Percentiles rank a stretch among this genome's conserved stretches.
phyloP scores from a whole-genome alignment of 2,888 invertebrate species.

The Rhagium mordax region DNA sequence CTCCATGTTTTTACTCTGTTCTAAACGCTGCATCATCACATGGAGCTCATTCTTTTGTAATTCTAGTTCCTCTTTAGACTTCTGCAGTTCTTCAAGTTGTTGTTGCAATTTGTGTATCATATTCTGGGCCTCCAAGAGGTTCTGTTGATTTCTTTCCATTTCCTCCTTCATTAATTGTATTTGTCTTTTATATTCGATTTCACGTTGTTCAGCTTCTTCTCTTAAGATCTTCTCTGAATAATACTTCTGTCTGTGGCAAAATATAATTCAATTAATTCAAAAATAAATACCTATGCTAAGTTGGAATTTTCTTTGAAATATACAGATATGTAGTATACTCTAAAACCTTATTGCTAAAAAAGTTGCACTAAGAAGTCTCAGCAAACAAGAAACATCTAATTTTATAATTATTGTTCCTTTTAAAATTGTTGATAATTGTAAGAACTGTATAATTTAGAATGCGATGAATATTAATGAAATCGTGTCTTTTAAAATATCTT shows the following conservation, averaged over 20 bases:
- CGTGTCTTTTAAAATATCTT: too few relatives aligned
- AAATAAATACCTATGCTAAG: background rate
- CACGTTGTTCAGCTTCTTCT: conserved; percentile 95
- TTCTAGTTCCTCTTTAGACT: conserved; percentile 91
- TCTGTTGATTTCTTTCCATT: conserved; percentile 86
- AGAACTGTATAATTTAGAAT: too few relatives aligned
- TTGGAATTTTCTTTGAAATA: background rate
- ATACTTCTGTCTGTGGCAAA: conserved; percentile 82
- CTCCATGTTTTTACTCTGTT: conserved; percentile 93
- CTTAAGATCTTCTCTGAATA: conserved; percentile 92
- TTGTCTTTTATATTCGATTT: conserved; percentile 94
- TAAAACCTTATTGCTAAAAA: too few relatives aligned
- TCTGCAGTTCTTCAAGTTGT: conserved; percentile 89
- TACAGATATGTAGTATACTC: background rate
- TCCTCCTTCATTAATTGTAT: conserved; percentile 92
- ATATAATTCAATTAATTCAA: conserved; percentile 9
- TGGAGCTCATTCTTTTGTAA: conserved; percentile 87
- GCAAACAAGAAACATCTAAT: too few relatives aligned
- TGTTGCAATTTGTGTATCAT: conserved; percentile 88
- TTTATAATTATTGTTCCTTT: too few relatives aligned
- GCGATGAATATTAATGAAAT: too few relatives aligned
- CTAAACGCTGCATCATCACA: conserved; percentile 91
- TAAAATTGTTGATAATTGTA: too few relatives aligned
- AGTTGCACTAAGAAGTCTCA: too few relatives aligned
- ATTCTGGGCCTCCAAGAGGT: conserved; percentile 85